phyloP scores from a whole-genome alignment of 2,113 vertebrate species.

The Phainopepla nitens region DNA sequence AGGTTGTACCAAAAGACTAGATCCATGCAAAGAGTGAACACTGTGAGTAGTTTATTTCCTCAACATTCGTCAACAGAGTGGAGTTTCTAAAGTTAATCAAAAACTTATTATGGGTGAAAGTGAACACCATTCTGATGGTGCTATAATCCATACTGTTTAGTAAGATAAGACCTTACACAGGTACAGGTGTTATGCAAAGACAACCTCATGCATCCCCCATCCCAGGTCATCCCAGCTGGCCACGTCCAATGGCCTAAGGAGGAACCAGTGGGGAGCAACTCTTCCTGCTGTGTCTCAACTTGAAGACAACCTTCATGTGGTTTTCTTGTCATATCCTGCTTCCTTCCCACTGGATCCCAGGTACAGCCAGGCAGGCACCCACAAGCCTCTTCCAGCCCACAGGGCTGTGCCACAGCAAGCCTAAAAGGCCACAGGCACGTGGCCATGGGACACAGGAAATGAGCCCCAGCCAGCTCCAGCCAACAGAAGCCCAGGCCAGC shows the following conservation, averaged over 20 bases:
- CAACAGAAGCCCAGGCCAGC: not conserved
- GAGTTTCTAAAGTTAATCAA: not conserved
- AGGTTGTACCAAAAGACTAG: not conserved
- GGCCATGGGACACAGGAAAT: no score
- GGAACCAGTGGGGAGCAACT: rapidly evolving
- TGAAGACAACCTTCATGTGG: no score
- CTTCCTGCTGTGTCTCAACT: not conserved
- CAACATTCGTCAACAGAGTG: not conserved
- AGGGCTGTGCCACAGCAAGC: not conserved
- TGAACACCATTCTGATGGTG: not conserved
- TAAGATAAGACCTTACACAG: not conserved
- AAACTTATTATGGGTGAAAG: not conserved
- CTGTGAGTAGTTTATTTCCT: not conserved
- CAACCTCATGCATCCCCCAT: rapidly evolving
- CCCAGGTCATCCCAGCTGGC: not conserved
- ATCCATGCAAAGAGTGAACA: not conserved
- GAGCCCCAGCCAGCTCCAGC: not conserved
- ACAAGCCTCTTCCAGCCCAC: not conserved
- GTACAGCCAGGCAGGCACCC: not conserved
- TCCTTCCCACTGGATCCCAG: not conserved
- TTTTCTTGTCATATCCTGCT: not conserved
- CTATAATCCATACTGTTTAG: not conserved
- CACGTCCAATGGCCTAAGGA: rapidly evolving
- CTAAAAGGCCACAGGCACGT: not conserved
- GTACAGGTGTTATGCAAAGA: not conserved